Evolutionary conservation across 2,113 vertebrate genomes (phyloP).

Genomic region (Lucifuga dentata): DNA sequence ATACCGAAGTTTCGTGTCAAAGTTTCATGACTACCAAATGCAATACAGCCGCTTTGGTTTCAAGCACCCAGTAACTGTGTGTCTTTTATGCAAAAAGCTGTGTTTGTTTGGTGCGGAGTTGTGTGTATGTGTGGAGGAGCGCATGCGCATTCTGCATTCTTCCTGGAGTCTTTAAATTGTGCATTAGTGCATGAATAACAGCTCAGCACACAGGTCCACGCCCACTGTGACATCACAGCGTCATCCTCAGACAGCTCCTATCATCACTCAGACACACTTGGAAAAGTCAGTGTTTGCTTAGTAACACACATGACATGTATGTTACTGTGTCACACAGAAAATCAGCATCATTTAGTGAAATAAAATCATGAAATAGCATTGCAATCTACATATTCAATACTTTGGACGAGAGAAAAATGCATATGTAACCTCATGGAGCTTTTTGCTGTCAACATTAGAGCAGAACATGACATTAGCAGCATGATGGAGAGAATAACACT

Average conservation of each 20-base stretch:
- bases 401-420: too few relatives aligned
- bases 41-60: conserved; percentile 53
- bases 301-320: conserved; percentile 20
- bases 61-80: conserved; percentile 51
- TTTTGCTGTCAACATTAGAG: neutral
- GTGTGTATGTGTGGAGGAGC: conserved; percentile 9
- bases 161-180: conserved; percentile 84
- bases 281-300: conserved; percentile 38
- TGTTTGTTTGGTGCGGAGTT: conserved; percentile 25
- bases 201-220: conserved; percentile 64
- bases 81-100: conserved; percentile 48
- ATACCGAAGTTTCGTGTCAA: conserved; percentile 48
- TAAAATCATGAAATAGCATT: too few relatives aligned
- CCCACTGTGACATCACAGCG: conserved; percentile 52
- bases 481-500: neutral
- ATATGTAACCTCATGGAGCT: neutral
- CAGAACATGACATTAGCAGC: neutral
- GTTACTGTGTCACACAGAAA: conserved; percentile 2
- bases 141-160: conserved; percentile 41
- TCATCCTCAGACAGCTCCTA: conserved; percentile 57
- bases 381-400: too few relatives aligned
- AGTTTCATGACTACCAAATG: conserved; percentile 62
- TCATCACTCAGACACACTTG: conserved; percentile 37
- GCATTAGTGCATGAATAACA: conserved; percentile 84
- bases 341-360: neutral